These are phyloP conservation scores for Acropora tenuis DNA, from an alignment of 64 coral and sea anemone species.

Conservation along the genomic window DNA sequence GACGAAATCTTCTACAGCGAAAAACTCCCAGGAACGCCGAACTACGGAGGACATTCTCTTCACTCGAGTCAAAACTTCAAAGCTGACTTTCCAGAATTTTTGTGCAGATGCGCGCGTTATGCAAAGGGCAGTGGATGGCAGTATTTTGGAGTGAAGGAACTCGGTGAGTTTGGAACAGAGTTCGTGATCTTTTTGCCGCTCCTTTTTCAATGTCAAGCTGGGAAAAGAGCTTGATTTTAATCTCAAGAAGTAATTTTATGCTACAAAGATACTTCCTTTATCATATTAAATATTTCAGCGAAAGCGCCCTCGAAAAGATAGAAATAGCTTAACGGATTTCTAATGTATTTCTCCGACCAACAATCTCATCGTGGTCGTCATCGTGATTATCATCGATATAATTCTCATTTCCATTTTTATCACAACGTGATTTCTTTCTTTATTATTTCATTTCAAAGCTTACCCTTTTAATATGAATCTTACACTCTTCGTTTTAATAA, in stretches of 20 bases:
- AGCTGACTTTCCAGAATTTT: conserved; percentile 28
- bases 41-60: conserved; percentile 10
- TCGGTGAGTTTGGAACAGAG: conserved; percentile 12
- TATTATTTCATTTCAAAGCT: not conserved
- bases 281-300: no score
- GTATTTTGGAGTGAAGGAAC: conserved; percentile 44
- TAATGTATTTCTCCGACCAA: no score
- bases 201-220: no score
- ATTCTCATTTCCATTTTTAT: no score
- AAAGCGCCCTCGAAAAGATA: no score
- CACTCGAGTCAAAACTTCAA: not conserved
- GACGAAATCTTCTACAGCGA: conserved; percentile 29
- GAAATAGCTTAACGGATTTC: no score
- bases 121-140: conserved; percentile 23
- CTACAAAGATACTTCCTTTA: no score
- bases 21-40: not conserved
- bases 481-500: not conserved
- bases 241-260: no score
- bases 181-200: not conserved
- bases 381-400: no score
- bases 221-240: no score
- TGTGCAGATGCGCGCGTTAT: conserved; percentile 50
- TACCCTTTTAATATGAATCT: not conserved
- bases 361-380: no score
- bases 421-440: no score